Base-by-base conservation (phyloP, 2,113 vertebrate genomes). In the Benitochromis conjunctus region DNA sequence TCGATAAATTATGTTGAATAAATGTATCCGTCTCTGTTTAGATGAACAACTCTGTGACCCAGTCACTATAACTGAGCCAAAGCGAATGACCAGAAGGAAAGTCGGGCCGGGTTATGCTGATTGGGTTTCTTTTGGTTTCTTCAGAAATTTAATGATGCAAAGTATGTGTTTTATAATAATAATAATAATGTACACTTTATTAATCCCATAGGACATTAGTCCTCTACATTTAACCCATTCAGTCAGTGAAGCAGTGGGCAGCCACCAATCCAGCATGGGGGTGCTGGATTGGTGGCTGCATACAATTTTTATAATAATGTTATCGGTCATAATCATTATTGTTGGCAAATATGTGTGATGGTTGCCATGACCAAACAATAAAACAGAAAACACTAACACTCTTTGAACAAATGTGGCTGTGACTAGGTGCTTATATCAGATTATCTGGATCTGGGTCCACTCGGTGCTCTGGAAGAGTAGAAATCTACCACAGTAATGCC, bases 401-500 rank as follows among this genome's bases (percentile, higher is more conserved):
- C 5, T 34, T 19, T 62, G 11, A 62, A 0, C 29, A 62, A 34
- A 36, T 7, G 58, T 62, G 0, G 3, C 9, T 36, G 58, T 62
- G 58, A 62, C 29, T 34, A 62, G 29, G 58, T 62, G 57, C 57
- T 0, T 16, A 60, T 12, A 41, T 43, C 36, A 69, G 58, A 62
- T 62, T 62, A 62, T 19, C 9, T 0, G 2, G 0, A 16, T 4
- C 58, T 60, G 58, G 58, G 5, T 62, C 5, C 2, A 31, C 1
- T 2, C 57, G 1, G 29, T 19, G 58, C 29, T 62, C 0, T 62
- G 58, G 31, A 34, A 62, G 58, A 11, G 1, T 62, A 0, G 58
- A 62, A 62, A 4, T 62, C 2, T 62, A 62, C 5, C 18, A 36
- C 58, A n/a, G 31, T 2, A 11, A 3, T 7, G 3, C 0, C 0